Conservation (phyloP, 2,797 vertebrate species). For the Sebastes flavidus region DNA sequence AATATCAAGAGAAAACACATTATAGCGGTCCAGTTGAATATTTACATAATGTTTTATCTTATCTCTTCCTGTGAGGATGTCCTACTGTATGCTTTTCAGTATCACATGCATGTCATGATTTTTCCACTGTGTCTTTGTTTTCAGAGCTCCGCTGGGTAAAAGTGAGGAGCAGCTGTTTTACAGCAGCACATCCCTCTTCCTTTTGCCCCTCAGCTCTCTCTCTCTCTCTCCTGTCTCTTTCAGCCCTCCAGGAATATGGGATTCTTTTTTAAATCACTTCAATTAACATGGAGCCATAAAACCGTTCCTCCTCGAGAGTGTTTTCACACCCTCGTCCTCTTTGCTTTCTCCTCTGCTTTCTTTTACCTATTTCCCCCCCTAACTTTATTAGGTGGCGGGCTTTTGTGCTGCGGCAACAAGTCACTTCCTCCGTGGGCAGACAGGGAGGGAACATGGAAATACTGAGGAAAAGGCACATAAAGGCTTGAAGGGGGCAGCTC, state of each 20-base stretch:
- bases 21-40: not conserved
- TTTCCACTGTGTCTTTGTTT: conserved; percentile 45
- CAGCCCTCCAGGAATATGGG: conserved; percentile 67
- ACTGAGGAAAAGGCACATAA: conserved; percentile 44
- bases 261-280: conserved; percentile 76
- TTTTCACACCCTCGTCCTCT: conserved; percentile 59
- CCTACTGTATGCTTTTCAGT: not conserved
- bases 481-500: conserved; percentile 26
- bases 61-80: not conserved
- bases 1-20: not conserved
- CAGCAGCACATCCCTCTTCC: conserved; percentile 65
- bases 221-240: conserved; percentile 66
- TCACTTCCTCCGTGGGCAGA: conserved; percentile 67
- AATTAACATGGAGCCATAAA: conserved; percentile 81
- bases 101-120: not conserved
- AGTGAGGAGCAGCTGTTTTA: conserved; percentile 81
- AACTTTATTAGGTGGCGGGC: conserved; percentile 76
- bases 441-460: conserved; percentile 62
- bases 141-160: conserved; percentile 33
- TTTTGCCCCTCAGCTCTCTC: conserved; percentile 29
- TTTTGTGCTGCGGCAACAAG: conserved; percentile 72
- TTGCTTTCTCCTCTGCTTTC: conserved; percentile 69
- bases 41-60: not conserved
- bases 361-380: conserved; percentile 65
- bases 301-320: conserved; percentile 51